These are phyloP conservation scores for Lingula anatina DNA, from an alignment of 2,888 invertebrate species.

Conservation along the genomic window DNA sequence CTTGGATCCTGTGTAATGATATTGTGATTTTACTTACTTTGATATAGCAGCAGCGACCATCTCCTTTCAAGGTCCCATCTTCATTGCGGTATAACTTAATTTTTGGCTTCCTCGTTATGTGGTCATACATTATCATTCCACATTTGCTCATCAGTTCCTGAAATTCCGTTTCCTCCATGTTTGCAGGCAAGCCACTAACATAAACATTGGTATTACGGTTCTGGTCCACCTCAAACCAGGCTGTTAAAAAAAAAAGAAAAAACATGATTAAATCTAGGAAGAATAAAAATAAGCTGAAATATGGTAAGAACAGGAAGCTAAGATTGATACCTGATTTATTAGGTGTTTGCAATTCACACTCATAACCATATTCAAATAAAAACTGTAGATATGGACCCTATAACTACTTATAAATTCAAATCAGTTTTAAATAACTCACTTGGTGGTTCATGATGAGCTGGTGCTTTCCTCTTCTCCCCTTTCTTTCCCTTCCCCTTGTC, in stretches of 20 bases:
- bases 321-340: no score
- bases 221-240: constrained; percentile 91
- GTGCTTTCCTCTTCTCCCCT: constrained; percentile 21
- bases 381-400: no score
- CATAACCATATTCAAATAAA: no score
- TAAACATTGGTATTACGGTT: constrained; percentile 92
- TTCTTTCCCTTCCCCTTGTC: constrained; percentile 10
- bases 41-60: constrained; percentile 92
- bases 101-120: constrained; percentile 70
- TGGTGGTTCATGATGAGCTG: no score
- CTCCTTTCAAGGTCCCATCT: constrained; percentile 81
- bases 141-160: constrained; percentile 91
- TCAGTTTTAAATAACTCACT: no score
- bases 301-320: no score
- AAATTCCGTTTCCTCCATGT: constrained; percentile 79
- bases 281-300: no score
- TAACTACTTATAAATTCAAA: no score
- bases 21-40: no score
- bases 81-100: constrained; percentile 87
- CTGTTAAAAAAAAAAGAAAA: constrained; percentile 39
- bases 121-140: constrained; percentile 88
- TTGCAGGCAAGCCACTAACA: constrained; percentile 83
- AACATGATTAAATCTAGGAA: no score
- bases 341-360: no score
- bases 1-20: no score